Percentiles rank a stretch among this genome's conserved stretches.
phyloP scores from a whole-genome alignment of 2,888 invertebrate species.

The Tineola bisselliella region DNA sequence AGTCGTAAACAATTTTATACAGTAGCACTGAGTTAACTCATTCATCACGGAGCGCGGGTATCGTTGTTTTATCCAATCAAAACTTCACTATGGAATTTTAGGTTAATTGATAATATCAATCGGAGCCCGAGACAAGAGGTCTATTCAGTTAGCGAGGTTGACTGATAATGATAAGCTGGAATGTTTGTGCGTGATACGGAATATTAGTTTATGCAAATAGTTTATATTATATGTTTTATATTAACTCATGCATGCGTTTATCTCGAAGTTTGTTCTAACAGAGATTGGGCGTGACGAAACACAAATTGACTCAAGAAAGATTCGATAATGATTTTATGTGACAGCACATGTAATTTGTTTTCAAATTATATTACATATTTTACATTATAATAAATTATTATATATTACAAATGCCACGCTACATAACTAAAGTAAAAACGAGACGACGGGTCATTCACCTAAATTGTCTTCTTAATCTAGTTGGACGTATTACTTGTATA shows the following conservation, averaged over 20 bases:
- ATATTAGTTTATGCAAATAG: neutral
- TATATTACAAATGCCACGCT: no score
- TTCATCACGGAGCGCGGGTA: neutral
- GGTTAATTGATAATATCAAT: neutral
- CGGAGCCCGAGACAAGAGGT: neutral
- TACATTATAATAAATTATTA: no score
- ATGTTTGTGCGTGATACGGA: neutral
- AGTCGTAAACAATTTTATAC: neutral
- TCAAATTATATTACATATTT: no score
- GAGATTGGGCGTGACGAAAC: neutral
- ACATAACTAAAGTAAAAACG: no score
- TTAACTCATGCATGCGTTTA: neutral
- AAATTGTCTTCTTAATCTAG: no score
- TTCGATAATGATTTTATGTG: neutral
- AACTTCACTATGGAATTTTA: slow-evolving; percentile 2
- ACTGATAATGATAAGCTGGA: neutral
- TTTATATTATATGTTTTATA: neutral
- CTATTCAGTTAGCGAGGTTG: neutral
- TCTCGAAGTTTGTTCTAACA: neutral
- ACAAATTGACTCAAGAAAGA: neutral
- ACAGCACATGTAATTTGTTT: neutral
- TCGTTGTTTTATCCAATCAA: neutral
- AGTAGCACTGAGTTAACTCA: neutral
- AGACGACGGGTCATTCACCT: no score
- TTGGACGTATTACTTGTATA: no score